Conservation (phyloP, 2,888 invertebrate species). For the Pherbina coryleti region DNA sequence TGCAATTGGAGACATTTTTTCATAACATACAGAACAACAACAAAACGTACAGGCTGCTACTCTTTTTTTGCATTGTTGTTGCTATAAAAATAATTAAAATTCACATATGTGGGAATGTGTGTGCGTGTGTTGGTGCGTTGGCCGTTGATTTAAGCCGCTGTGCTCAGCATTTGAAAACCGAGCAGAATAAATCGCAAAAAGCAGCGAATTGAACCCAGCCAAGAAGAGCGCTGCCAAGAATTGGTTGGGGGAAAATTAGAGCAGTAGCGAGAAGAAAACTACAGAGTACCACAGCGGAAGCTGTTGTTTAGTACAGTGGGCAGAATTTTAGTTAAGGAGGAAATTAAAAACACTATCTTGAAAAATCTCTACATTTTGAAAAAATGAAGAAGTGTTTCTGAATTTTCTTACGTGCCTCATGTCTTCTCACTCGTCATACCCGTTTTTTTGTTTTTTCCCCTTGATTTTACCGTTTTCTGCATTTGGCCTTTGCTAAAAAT, state of each 20-base stretch:
- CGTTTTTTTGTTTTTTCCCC: neutral
- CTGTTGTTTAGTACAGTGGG: neutral
- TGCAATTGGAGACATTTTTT: neutral
- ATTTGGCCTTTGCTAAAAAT: neutral
- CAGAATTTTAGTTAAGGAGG: no score
- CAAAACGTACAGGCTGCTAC: neutral
- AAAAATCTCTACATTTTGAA: no score
- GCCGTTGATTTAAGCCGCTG: constrained; percentile 10
- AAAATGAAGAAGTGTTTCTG: neutral
- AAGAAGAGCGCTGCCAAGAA: neutral
- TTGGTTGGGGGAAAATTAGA: neutral
- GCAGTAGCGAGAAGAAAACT: neutral
- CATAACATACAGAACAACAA: neutral
- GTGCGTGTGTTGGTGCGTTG: neutral
- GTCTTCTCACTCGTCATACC: neutral
- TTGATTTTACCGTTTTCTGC: neutral
- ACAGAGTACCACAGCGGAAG: neutral
- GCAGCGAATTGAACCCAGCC: neutral
- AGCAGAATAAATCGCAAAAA: neutral
- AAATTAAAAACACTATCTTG: no score
- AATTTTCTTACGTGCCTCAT: neutral
- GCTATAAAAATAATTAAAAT: neutral
- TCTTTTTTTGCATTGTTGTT: no score
- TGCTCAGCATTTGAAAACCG: no score
- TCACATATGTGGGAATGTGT: neutral